Evolutionary conservation across 1,140 invertebrate species (phyloP).

Genomic region (Drosophila virilis): DNA sequence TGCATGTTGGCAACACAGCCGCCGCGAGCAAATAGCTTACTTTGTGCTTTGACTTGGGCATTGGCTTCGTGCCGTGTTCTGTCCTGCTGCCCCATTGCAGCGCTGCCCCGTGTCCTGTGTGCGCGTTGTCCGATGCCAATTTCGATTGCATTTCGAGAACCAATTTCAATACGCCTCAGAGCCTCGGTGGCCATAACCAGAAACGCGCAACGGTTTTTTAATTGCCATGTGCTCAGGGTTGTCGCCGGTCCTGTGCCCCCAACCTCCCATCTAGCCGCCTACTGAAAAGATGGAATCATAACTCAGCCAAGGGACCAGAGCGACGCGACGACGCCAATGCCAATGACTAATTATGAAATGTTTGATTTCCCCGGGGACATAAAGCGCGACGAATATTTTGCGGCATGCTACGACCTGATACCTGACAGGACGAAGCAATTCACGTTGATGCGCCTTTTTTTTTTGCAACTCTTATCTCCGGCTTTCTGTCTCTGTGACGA

Average conservation of each 20-base stretch:
- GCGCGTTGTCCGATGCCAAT: constrained; percentile 51
- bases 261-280: background rate
- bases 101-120: background rate
- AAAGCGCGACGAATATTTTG: constrained; percentile 76
- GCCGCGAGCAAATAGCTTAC: constrained; percentile 67
- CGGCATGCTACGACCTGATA: constrained; percentile 43
- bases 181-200: constrained; percentile 59
- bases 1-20: constrained; percentile 65
- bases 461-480: constrained; percentile 1
- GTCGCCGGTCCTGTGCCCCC: constrained; percentile 1
- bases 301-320: constrained; percentile 52
- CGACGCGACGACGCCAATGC: constrained; percentile 50
- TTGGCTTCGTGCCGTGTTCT: background rate
- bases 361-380: constrained; percentile 80
- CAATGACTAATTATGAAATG: constrained; percentile 84
- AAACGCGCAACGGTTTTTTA: constrained; percentile 73
- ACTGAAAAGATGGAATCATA: constrained; percentile 70
- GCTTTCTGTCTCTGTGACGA: constrained; percentile 29
- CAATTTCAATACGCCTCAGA: constrained; percentile 78
- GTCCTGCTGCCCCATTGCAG: background rate
- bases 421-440: constrained; percentile 51
- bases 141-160: constrained; percentile 76
- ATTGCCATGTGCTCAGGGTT: constrained; percentile 73
- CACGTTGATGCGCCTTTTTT: constrained; percentile 62
- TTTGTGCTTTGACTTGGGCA: constrained; percentile 58